Conservation (phyloP, 2,797 vertebrate genomes). For the Ceyx erithaca region DNA sequence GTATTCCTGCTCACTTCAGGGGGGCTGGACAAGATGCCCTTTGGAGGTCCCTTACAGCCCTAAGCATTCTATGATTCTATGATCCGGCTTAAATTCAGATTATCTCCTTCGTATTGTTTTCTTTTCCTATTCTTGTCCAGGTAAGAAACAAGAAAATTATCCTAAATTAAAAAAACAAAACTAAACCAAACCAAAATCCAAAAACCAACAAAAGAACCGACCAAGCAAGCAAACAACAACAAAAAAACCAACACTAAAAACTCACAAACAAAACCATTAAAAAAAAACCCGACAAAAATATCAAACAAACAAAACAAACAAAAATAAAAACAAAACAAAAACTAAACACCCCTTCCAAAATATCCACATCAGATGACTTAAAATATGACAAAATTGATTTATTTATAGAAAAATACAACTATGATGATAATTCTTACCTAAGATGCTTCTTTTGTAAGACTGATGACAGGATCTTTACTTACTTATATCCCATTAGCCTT, state of each 20-base stretch:
- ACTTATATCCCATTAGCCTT: not conserved
- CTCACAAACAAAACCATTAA: too few relatives aligned
- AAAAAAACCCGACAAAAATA: not conserved
- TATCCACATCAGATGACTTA: not conserved
- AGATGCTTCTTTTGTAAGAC: not conserved
- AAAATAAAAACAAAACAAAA: not conserved
- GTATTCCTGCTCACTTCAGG: too few relatives aligned
- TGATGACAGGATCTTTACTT: not conserved
- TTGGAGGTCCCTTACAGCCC: too few relatives aligned
- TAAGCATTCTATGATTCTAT: too few relatives aligned
- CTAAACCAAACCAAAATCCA: not conserved
- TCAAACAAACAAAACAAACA: not conserved
- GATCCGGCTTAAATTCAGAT: not conserved
- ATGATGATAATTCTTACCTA: not conserved
- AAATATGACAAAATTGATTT: not conserved
- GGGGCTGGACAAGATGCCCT: too few relatives aligned
- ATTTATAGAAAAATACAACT: not conserved
- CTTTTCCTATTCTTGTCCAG: not conserved
- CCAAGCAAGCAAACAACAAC: not conserved
- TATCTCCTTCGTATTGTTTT: accelerated
- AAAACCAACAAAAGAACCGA: too few relatives aligned
- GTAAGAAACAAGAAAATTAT: not conserved
- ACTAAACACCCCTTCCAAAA: not conserved
- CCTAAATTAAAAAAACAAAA: not conserved
- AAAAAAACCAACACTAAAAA: not conserved